Evolutionary conservation across 2,888 invertebrate species (phyloP), one percentile per base, ranked within the genome.

Genomic region (Dione juno): DNA sequence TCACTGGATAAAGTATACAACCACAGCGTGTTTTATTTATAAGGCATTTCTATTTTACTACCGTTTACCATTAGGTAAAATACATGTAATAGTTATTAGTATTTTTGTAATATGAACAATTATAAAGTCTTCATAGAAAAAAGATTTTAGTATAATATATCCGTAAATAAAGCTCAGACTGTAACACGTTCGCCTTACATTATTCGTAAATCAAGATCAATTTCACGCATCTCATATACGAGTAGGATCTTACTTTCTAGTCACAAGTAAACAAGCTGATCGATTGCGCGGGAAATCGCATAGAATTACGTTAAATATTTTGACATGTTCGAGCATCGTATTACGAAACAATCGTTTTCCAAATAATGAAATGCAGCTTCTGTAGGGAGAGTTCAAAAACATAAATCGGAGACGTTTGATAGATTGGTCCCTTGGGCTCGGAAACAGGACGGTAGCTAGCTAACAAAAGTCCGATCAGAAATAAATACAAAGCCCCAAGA

Each of bases 341-440:
- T 92, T 87, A 88, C 88, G 83, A 92, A 88, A 92, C 90, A 91
- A 90, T 91, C 84, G 86, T 81, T 84, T 87, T 87, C 80, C 79
- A 84, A 89, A 84, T 82, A 80, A 79, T 77, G 76, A 65, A 77
- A 76, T 77, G 77, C 78, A 50, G 80, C 69, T 66, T 82, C 81
- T 81, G 80, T 81, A 82, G 84, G 85, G 85, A 81, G 78, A 81
- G 83, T 84, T 84, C 82, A 80, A 84, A 72, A 88, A 88, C 85
- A 88, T 86, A 86, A 86, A 88, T 85, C 82, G 78, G 71, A 80
- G 88, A 86, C 84, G 78, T 86, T 89, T 92, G 92, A 92, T 90
- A 86, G 90, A 92, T 92, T 85, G 89, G 84, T 86, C 92, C 84
- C 91, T 73, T 67, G 91, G 89, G 89, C 78, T 78, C 59, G 77